phyloP scores from a whole-genome alignment of 2,797 vertebrate species.

The Yasuhikotakia modesta region DNA sequence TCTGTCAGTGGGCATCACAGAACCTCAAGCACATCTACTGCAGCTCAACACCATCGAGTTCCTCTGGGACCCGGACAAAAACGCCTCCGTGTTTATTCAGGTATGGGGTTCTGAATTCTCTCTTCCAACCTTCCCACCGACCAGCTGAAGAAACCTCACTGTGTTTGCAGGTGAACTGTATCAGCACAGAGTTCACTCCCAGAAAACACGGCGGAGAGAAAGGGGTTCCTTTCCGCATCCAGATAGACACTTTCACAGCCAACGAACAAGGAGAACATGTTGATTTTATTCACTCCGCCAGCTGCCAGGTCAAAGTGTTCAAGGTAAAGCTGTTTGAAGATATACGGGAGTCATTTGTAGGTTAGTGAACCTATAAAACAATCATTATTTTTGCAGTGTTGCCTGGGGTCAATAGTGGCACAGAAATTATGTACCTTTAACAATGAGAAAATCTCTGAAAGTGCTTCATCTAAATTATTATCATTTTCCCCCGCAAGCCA shows the following conservation, averaged over 20 bases:
- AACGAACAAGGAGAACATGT: constrained; percentile 86
- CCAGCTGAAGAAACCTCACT: background rate
- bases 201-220: constrained; percentile 95
- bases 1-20: constrained; percentile 88
- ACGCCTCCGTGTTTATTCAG: constrained; percentile 90
- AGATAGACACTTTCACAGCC: constrained; percentile 89
- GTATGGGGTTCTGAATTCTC: constrained; percentile 65
- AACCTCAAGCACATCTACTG: constrained; percentile 85
- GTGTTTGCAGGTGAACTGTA: constrained; percentile 89
- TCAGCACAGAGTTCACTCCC: constrained; percentile 95
- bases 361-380: background rate
- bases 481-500: constrained; percentile 73
- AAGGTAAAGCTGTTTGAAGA: constrained; percentile 78
- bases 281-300: constrained; percentile 89
- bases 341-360: no score
- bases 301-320: constrained; percentile 97
- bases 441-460: background rate
- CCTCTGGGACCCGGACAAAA: constrained; percentile 91
- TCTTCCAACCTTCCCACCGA: background rate
- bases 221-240: constrained; percentile 91
- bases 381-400: background rate
- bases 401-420: background rate
- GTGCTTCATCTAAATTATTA: background rate
- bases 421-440: background rate
- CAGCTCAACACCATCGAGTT: constrained; percentile 93